These are phyloP conservation scores for Heliangelus exortis DNA, from an alignment of 2,797 vertebrate genomes.

Conservation along the genomic window DNA sequence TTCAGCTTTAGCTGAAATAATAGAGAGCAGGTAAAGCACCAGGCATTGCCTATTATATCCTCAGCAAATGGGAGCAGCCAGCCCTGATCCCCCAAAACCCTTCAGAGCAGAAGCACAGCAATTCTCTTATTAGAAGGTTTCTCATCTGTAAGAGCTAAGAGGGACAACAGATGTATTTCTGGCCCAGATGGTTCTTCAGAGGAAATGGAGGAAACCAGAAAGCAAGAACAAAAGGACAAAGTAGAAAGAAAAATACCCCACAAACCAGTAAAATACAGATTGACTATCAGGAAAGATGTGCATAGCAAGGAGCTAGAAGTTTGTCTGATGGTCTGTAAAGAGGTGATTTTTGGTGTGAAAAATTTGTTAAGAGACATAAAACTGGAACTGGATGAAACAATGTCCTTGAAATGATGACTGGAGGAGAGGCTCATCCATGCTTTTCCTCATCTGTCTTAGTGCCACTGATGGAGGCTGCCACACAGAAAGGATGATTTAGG, in stretches of 20 bases:
- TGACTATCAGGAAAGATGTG: not conserved
- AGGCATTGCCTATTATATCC: not conserved
- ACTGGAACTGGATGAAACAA: not conserved
- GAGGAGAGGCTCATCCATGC: not conserved
- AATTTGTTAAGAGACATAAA: not conserved
- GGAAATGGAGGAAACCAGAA: not conserved
- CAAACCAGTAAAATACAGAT: not conserved
- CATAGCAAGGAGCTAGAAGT: not conserved
- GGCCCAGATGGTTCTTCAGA: not conserved
- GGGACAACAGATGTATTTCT: not conserved
- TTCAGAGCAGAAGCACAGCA: not conserved
- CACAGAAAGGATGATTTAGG: not conserved
- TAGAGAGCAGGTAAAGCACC: not conserved
- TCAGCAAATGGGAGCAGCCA: not conserved
- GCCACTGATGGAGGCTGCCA: not conserved
- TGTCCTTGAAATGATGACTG: not conserved
- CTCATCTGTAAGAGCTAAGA: not conserved
- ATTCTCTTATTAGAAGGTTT: not conserved
- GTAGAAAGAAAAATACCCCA: not conserved
- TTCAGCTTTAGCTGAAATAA: too few species aligned
- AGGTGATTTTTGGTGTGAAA: not conserved
- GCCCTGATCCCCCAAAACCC: not conserved
- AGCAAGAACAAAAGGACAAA: not conserved
- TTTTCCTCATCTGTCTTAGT: not conserved
- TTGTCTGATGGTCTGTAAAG: not conserved